A percentile compares a stretch with the other conserved stretches of the same genome.
phyloP scores from a whole-genome alignment of 2,113 vertebrate genomes.

The Trichechus manatus region DNA sequence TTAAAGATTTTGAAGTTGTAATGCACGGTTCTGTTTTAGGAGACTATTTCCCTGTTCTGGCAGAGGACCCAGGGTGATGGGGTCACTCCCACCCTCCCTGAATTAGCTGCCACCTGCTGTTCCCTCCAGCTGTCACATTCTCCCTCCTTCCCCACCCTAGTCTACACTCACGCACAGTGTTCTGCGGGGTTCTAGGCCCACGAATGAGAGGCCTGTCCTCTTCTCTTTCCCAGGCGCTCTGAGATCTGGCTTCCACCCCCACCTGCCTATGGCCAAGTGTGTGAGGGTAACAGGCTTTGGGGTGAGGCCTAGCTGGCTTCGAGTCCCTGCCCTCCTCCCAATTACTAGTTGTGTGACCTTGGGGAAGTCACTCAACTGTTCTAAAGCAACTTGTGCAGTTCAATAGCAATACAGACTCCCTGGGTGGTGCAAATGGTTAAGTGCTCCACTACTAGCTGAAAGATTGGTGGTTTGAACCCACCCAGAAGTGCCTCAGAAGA shows the following conservation, averaged over 20 bases:
- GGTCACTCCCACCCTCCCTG: neutral
- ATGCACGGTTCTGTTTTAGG: neutral
- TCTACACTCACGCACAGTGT: fast-evolving
- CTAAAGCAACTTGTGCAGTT: fast-evolving
- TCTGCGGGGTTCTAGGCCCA: neutral
- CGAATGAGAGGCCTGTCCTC: neutral
- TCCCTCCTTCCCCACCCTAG: fast-evolving
- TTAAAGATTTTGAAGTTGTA: neutral
- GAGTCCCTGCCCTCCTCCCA: neutral
- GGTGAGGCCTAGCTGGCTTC: neutral
- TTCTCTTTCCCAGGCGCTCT: neutral
- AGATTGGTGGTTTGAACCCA: neutral
- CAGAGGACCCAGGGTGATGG: neutral
- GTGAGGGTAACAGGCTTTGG: neutral
- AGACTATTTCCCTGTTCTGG: neutral
- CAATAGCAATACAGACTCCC: fast-evolving
- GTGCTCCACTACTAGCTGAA: neutral
- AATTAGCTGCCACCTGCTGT: neutral
- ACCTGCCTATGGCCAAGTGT: fast-evolving
- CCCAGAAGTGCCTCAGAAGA: neutral
- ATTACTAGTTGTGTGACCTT: neutral
- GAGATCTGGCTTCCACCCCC: neutral
- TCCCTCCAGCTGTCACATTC: neutral
- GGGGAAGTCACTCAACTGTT: neutral
- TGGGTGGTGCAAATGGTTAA: neutral